Percentiles rank a stretch among this genome's conserved stretches.
phyloP scores from a whole-genome alignment of 2,797 vertebrate genomes.

The Liparis tanakae region DNA sequence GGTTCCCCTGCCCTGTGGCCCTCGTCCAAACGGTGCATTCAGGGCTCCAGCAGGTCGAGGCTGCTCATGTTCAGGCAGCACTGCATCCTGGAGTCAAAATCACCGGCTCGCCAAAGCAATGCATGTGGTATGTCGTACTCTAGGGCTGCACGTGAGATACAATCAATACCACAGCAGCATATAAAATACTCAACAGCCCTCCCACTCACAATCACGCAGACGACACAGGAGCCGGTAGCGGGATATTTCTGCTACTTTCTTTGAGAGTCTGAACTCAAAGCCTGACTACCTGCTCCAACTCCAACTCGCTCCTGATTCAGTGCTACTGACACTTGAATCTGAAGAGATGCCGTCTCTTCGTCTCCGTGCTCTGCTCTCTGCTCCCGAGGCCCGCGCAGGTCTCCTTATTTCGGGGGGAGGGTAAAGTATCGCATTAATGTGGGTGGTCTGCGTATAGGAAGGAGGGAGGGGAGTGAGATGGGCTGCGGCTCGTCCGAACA shows the following conservation, averaged over 20 bases:
- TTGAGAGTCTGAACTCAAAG: slow-evolving; percentile 25
- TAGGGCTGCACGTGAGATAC: slow-evolving; percentile 6
- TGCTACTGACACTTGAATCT: slow-evolving; percentile 4
- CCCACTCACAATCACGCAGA: slow-evolving; percentile 4
- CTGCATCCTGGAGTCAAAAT: slow-evolving; percentile 24
- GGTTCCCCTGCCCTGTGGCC: slow-evolving; percentile 1
- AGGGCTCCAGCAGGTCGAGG: slow-evolving; percentile 37
- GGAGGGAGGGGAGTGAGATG: slow-evolving; percentile 17
- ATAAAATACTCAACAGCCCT: slow-evolving; percentile 16
- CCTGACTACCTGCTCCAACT: slow-evolving; percentile 11
- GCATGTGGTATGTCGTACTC: slow-evolving; percentile 4
- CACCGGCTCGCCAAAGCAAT: not conserved
- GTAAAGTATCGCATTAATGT: slow-evolving; percentile 12
- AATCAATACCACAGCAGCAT: slow-evolving; percentile 23
- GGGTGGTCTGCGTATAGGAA: slow-evolving; percentile 18
- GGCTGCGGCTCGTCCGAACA: slow-evolving; percentile 35
- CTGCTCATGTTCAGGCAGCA: slow-evolving; percentile 31
- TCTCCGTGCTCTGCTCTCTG: slow-evolving; percentile 4
- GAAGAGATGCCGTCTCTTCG: not conserved
- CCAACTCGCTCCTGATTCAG: slow-evolving; percentile 43
- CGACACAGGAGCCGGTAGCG: slow-evolving; percentile 12
- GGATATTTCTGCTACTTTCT: slow-evolving; percentile 14
- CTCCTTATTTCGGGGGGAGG: not conserved
- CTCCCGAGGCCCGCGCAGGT: not conserved
- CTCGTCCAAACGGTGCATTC: slow-evolving; percentile 16